Evolutionary conservation across 2,113 vertebrate genomes (phyloP), one percentile per base, ranked within the genome.

Genomic region (Pampusana beccarii): DNA sequence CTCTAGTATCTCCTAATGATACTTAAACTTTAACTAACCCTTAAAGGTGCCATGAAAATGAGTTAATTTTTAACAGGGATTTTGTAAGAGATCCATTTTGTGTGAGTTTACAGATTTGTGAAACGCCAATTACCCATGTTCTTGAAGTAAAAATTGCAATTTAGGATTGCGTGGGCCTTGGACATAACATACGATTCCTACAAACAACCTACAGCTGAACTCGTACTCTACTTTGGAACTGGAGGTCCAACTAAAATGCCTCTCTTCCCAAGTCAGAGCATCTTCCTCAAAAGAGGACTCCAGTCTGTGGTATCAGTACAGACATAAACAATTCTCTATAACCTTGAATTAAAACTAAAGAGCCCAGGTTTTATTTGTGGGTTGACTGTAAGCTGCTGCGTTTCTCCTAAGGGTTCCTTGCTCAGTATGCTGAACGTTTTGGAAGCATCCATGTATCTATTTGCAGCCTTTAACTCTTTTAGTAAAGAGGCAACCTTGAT

Each of bases 21-120:
- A 73, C 79, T 96, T 97, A 91, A 88, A 88, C 38, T 89, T 82
- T 90, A 96, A 90, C 64, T 83, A 72, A 80, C 67, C 21, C 71
- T 28, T 90, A 84, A 71, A 88, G 13, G 34, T 80, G 46, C 48
- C 38, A 66, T 74, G 60, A 90, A 91, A 82, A 13, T 13, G 40
- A 93, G 72, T 88, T 92, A 96, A 74, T 86, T 70, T 95, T 96
- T 94, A 88, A 78, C 58, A 90, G 38, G 16, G 13, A 8, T 95
- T 83, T 88, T 86, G 60, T 67, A 86, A 80, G 25, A 90, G 26
- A 64, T 57, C 10, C 5, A 0, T 53, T 71, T 88, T 81, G 65
- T 60, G 14, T 62, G 64, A 56, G 16, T 71, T 83, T 87, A 80
- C 44, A 48, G 48, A 83, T 80, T 58, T 80, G 69, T 77, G 56